Base-by-base conservation (phyloP, 2,113 vertebrate species). In the Oriolus oriolus region DNA sequence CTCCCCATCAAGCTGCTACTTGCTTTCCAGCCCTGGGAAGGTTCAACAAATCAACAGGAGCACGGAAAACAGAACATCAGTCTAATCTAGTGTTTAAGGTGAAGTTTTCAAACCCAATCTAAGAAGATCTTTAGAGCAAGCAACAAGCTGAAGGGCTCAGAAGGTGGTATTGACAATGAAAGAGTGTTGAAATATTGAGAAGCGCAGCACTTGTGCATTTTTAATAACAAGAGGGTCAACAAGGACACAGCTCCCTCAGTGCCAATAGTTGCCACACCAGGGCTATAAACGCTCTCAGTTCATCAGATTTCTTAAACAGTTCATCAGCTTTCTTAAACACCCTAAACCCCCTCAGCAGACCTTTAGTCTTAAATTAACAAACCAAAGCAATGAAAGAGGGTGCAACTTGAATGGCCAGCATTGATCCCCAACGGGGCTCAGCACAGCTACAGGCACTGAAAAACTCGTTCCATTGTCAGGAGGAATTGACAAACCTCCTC, bases 11-110 rank as follows among this genome's bases (percentile, higher is more conserved):
- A 98, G 98, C 98, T 98, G 98, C 98, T 98, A 98, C 98, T 98
- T 98, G 98, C 98, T 98, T 98, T 98, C 98, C 98, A 98, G 98
- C 98, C 98, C 98, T 97, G 98, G 97, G 97, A 98, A 98, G 98
- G 98, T 98, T 98, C 98, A 98, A 98, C 98, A 99, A 99, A 99
- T 99, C 98, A 98, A 98, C 98, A 98, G 98, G 98, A 98, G 98
- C 98, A 98, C 98, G 98, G 98, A 98, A 98, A 99, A 99, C 98
- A 98, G 98, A 98, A 98, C 97, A 98, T 98, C 98, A 98, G 98
- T 98, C 98, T 98, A 98, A 98, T 98, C 98, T 98, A 98, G 98
- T 98, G 98, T 98, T 98, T 98, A 98, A 98, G 98, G 98, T 98
- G 98, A 98, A 98, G 98, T 98, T 99, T 98, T 98, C 98, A 98